Evolutionary conservation across 2,113 vertebrate species (phyloP), one percentile per base, ranked within the genome.

Genomic region (Lutjanus erythropterus): DNA sequence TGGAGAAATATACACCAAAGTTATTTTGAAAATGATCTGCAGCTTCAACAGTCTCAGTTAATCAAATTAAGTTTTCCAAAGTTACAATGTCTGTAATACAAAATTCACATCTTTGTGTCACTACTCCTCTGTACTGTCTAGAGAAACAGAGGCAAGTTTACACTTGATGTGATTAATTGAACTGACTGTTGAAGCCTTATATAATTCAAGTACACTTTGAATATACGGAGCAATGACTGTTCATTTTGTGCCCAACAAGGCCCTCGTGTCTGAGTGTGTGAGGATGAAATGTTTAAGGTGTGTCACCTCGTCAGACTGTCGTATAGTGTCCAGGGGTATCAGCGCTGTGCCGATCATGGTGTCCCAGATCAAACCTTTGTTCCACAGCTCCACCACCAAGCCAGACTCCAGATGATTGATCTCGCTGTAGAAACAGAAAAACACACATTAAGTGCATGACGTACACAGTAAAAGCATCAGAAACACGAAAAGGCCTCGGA

Each of bases 311-410:
- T 99, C 96, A 6, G 96, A 97, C 73, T 99, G 97, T 33, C 86
- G 95, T 87, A 99, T 94, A 62, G 94, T 93, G 88, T 97, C 94
- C 83, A 99, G 91, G 2, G 96, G 96, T 58, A 99, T 97, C 95
- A 98, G 97, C 4, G 96, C 94, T 0, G 96, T 99, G 33, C 98
- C 98, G 55, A 99, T 95, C 95, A 99, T 94, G 0, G 98, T 99
- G 92, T 99, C 97, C 98, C 98, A 99, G 86, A 99, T 99, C 82
- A 99, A 89, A 31, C 98, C 98, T 94, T 99, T 99, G 89, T 98
- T 99, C 98, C 98, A 99, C 27, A 99, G 94, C 88, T 99, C 98
- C 92, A 99, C 97, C 79, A 98, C 96, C 60, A 99, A 93, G 59
- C 97, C 97, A 11, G 98, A 95, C 80, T 99, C 97, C 92, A 97